Evolutionary conservation across 2,113 vertebrate genomes (phyloP).

Genomic region (Mungos mungo): DNA sequence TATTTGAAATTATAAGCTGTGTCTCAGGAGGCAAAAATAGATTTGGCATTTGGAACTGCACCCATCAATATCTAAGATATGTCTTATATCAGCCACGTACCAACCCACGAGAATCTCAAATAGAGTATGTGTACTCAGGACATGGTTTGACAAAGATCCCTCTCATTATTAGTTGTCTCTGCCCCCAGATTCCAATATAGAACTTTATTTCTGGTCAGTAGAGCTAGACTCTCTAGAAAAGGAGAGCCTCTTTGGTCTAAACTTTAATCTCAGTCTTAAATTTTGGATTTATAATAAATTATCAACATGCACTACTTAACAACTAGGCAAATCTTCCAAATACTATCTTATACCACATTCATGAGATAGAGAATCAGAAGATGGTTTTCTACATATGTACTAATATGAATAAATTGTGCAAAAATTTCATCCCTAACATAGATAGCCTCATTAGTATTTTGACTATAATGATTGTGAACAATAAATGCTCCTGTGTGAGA

Average conservation of each 20-base stretch:
- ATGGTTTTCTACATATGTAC: neutral
- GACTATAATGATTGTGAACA: neutral
- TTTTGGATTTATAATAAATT: neutral
- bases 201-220: neutral
- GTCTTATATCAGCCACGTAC: neutral
- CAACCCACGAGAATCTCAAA: neutral
- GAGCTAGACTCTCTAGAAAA: neutral
- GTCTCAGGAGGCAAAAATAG: neutral
- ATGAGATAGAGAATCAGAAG: neutral
- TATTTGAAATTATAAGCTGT: neutral
- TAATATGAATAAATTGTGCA: neutral
- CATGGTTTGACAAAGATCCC: neutral
- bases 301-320: neutral
- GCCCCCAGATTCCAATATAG: neutral
- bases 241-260: neutral
- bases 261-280: neutral
- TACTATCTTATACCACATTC: neutral
- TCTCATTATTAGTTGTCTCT: neutral
- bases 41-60: neutral
- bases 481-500: neutral
- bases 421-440: neutral
- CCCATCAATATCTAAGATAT: neutral
- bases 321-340: neutral
- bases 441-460: neutral
- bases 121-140: neutral